phyloP scores from a whole-genome alignment of 2,888 invertebrate species.

The Hypercompe scribonia region DNA sequence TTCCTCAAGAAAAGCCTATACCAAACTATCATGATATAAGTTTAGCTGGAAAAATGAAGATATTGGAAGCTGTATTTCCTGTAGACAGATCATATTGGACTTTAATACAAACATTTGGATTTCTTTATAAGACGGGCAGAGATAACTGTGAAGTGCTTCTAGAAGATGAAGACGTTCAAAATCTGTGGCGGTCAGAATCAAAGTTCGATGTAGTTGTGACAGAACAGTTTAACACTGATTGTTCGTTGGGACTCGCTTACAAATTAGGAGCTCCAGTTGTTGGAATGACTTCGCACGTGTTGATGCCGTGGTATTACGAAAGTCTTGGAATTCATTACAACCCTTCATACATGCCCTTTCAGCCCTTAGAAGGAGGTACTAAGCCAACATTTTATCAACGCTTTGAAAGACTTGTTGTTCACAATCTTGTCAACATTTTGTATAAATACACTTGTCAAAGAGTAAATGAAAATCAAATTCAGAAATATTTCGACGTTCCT shows the following conservation, averaged over 20 bases:
- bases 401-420: constrained; percentile 73
- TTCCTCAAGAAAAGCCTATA: constrained; percentile 76
- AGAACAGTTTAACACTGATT: constrained; percentile 88
- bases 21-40: constrained; percentile 73
- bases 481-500: constrained; percentile 80
- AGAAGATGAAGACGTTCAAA: constrained; percentile 67
- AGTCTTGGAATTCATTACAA: constrained; percentile 86
- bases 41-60: constrained; percentile 61
- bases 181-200: constrained; percentile 66
- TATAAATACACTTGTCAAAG: constrained; percentile 59
- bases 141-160: constrained; percentile 66
- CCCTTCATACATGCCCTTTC: constrained; percentile 86
- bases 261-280: constrained; percentile 85
- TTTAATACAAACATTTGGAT: constrained; percentile 52
- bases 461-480: constrained; percentile 63
- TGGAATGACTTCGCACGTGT: constrained; percentile 82
- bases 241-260: constrained; percentile 86
- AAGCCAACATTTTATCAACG: constrained; percentile 82
- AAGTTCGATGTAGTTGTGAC: constrained; percentile 87
- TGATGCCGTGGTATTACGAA: constrained; percentile 86
- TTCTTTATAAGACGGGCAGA: constrained; percentile 56
- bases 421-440: constrained; percentile 49
- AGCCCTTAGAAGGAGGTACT: constrained; percentile 82
- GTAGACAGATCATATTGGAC: constrained; percentile 57
- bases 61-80: constrained; percentile 64